These are phyloP conservation scores for Cyprinella venusta DNA, from an alignment of 2,797 vertebrate genomes.

Conservation along the genomic window DNA sequence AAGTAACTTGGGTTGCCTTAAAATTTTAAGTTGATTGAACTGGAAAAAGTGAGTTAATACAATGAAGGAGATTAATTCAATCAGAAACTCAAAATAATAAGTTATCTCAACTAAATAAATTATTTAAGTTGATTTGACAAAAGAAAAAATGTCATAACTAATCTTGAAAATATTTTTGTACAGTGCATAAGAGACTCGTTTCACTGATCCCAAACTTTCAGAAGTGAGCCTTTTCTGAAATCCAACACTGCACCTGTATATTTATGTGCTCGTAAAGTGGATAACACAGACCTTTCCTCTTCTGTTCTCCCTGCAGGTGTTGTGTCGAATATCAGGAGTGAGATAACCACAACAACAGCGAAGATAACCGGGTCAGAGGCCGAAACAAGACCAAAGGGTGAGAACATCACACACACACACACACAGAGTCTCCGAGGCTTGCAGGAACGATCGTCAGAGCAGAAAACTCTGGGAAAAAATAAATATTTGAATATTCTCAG, in stretches of 20 bases:
- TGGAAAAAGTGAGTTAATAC: no score
- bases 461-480: slow-evolving; percentile 65
- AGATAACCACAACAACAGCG: not conserved
- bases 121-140: no score
- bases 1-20: no score
- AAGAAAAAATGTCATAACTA: no score
- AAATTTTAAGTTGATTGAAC: no score
- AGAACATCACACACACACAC: slow-evolving; percentile 57
- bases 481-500: slow-evolving; percentile 86
- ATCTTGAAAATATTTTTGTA: no score
- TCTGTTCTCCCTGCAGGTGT: not conserved
- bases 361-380: slow-evolving; percentile 18
- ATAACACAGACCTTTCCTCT: not conserved
- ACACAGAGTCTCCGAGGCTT: slow-evolving; percentile 63
- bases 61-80: no score
- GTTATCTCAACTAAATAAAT: no score
- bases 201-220: not conserved
- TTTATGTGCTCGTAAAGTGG: not conserved
- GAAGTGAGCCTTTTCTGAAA: not conserved
- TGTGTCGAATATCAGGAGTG: slow-evolving; percentile 26
- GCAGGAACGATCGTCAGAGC: slow-evolving; percentile 72
- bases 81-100: no score
- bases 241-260: not conserved
- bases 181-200: not conserved
- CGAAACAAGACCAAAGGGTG: slow-evolving; percentile 53